Evolutionary conservation across 2,888 invertebrate species (phyloP), one percentile per base, ranked within the genome.

Genomic region (Celastrina argiolus): DNA sequence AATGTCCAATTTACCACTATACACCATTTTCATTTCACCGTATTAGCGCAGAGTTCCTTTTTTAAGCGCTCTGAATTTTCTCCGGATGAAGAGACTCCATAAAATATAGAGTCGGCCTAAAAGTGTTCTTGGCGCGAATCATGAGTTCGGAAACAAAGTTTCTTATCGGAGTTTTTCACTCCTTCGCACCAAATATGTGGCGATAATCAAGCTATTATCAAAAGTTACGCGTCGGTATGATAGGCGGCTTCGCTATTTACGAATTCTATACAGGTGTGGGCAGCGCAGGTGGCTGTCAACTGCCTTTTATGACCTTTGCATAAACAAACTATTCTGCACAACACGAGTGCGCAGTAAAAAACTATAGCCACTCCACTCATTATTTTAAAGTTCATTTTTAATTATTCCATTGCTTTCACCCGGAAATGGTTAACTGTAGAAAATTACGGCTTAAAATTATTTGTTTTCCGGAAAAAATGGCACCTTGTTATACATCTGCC

Each of bases 261-360:
- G 79, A 83, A 88, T 87, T 85, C 87, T 74, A 80, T 77, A 82
- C 87, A 88, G 87, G 88, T 87, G 87, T 71, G 74, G 76, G 76
- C 78, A 72, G 75, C 77, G 86, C 88, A 88, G 88, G 85, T 88
- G 88, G 81, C 79, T 83, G 82, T 85, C 83, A 78, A 82, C 78
- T 80, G 83, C 83, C 81, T 77, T 78, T 81, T 83, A 82, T 85
- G 82, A 81, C 84, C 80, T 85, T 82, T 82, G 83, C 84, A 87
- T 87, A 85, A 87, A 84, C 85, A 73, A 87, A 82, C 77, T 70
- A 72, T 73, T 75, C 78, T 74, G 70, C 71, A 71, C 67, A 31
- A 41, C 26, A 14, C 39, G 8, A 14, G 45, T 31, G 34, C 64
- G 18, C 45, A 64, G 41, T 34, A 45, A 34, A 45, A 63, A 41